Base-by-base conservation (phyloP, 2,888 invertebrate species). In the Tenthredo distinguenda region DNA sequence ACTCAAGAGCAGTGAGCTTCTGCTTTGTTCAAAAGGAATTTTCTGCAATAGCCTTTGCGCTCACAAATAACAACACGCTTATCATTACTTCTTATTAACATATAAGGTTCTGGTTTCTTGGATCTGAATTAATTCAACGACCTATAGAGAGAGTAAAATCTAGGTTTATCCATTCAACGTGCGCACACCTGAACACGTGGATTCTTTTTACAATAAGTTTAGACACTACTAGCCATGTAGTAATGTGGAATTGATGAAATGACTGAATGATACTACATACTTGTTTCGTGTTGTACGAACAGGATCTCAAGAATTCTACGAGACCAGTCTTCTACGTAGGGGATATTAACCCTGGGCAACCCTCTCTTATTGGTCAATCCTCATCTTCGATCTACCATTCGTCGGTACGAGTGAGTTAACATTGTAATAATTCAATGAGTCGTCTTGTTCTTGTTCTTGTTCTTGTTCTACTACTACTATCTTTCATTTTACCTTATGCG, bases 251-350 rank as follows among this genome's bases (percentile, higher is more conserved):
- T 34, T n/a, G 40, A 58, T 37, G 7, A 40, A 58, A 31, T 34
- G 31, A 55, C 77, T 40, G 18, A 77, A 77, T 34, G 50, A 55
- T 55, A 50, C 18, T 55, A 31, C 72, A 40, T 76, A 50, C 82
- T 5, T 85, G 58, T 65, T 84, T 71, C 58, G 50, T 50, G 21
- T 82, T 58, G 40, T 71, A 55, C 31, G 84, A 87, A 9, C 79
- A 93, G 93, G 93, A 92, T 89, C 92, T 93, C 88, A 91, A 91
- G 90, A 93, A 91, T 88, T 91, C 93, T 55, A 92, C 88, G 79
- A 91, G 93, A 87, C 93, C 93, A 84, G 89, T 93, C 68, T 93
- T 93, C 87, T 93, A 93, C 87, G 92, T 93, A 92, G 93, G 93
- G n/a, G 93, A 93, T 72, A 89, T 92, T 55, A 92, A 89, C 85